Evolutionary conservation across 2,113 vertebrate species (phyloP).

Genomic region (Dryoscopus gambensis): DNA sequence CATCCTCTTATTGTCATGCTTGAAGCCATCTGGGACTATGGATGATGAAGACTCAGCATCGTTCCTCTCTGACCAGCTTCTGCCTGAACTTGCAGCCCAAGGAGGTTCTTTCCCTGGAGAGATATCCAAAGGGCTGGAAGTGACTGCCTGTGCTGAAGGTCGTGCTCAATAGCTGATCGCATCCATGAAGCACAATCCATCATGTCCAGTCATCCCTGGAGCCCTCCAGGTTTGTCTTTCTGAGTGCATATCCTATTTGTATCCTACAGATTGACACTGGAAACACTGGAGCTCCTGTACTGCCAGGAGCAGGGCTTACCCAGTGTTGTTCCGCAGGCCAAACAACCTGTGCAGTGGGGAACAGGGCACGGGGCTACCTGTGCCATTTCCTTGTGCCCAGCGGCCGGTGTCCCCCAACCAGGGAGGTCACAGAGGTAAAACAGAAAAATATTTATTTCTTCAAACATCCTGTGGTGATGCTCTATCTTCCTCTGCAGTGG

Average conservation of each 20-base stretch:
- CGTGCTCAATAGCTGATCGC: not conserved
- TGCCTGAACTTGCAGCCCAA: not conserved
- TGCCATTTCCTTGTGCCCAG: not conserved
- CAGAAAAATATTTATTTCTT: not conserved
- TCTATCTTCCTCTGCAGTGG: not conserved
- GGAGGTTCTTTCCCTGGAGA: not conserved
- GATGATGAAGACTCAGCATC: not conserved
- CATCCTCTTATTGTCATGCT: not conserved
- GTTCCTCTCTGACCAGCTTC: not conserved
- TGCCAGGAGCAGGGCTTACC: not conserved
- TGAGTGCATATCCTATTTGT: not conserved
- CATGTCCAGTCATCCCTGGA: not conserved
- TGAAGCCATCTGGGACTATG: not conserved
- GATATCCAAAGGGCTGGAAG: not conserved
- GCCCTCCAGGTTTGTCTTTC: not conserved
- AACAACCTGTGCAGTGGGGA: not conserved
- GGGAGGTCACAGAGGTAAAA: not conserved
- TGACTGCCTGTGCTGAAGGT: not conserved
- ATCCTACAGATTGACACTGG: not conserved
- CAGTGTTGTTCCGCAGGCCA: fast-evolving
- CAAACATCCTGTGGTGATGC: not conserved
- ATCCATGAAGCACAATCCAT: not conserved
- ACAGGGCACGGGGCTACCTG: fast-evolving
- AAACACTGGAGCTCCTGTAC: not conserved
- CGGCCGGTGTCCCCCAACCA: fast-evolving